Conservation (phyloP, 2,888 invertebrate species). For the Antheraea assamensis region DNA sequence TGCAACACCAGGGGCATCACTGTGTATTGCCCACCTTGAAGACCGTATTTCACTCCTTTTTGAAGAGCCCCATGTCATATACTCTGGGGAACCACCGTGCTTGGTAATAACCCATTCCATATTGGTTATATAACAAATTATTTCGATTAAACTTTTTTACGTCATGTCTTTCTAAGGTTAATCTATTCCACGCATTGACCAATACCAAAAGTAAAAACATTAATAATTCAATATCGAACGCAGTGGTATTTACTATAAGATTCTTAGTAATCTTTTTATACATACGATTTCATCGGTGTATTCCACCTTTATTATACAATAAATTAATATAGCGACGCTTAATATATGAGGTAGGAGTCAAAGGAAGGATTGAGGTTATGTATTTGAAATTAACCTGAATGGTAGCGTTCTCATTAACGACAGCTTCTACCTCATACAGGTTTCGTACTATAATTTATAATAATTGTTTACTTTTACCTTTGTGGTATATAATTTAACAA, state of each 20-base stretch:
- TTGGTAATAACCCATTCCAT: too few species aligned
- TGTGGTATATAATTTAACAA: neutral
- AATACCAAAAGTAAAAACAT: too few species aligned
- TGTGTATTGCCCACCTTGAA: too few species aligned
- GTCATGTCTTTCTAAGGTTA: too few species aligned
- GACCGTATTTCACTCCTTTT: too few species aligned
- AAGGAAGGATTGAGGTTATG: conserved; percentile 28
- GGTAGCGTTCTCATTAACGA: conserved; percentile 1
- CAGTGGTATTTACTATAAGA: neutral
- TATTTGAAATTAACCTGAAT: conserved; percentile 16
- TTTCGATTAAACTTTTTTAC: too few species aligned
- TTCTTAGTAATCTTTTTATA: neutral
- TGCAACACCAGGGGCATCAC: too few species aligned
- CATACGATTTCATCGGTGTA: neutral
- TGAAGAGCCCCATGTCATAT: too few species aligned
- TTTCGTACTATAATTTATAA: neutral
- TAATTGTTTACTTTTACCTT: neutral
- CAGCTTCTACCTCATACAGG: neutral
- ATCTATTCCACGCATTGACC: too few species aligned
- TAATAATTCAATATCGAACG: too few species aligned
- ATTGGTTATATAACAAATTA: too few species aligned
- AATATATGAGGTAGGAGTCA: conserved; percentile 33
- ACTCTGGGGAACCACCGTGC: too few species aligned
- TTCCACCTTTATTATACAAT: conserved; percentile 16
- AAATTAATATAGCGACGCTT: conserved; percentile 35